Percentiles rank a stretch among this genome's conserved stretches.
Evolutionary conservation across 2,888 invertebrate species (phyloP).

Genomic region (Acanthosepion esculentum): DNA sequence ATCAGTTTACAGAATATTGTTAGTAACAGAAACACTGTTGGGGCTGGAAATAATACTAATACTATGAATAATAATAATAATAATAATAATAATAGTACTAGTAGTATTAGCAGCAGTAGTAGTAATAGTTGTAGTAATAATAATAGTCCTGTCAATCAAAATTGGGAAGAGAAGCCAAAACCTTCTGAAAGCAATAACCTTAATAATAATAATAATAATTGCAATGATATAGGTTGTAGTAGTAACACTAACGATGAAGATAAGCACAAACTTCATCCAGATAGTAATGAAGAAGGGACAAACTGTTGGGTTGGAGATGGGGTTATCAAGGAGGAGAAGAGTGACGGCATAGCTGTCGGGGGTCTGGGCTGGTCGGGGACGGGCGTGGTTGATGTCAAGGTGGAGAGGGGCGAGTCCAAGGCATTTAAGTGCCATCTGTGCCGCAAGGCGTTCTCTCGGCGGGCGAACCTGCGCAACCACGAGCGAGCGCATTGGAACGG

Average conservation of each 20-base stretch:
- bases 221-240: neutral
- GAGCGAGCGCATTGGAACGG: constrained; percentile 41
- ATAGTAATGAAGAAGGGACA: neutral
- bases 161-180: neutral
- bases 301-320: neutral
- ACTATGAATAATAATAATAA: neutral
- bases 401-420: constrained; percentile 37
- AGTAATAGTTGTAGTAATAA: neutral
- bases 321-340: constrained; percentile 8
- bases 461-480: constrained; percentile 41
- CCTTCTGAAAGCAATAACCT: neutral
- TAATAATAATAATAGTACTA: neutral
- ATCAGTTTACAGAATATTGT: neutral
- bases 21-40: neutral
- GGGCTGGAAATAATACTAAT: neutral
- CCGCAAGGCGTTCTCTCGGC: constrained; percentile 46
- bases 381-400: neutral
- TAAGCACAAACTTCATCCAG: neutral
- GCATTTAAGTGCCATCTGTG: constrained; percentile 46
- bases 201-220: neutral
- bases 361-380: neutral
- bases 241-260: neutral
- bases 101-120: neutral
- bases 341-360: constrained; percentile 6
- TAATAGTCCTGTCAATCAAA: neutral